Evolutionary conservation across 2,888 invertebrate species (phyloP).

Genomic region (Polymixis flavicincta): DNA sequence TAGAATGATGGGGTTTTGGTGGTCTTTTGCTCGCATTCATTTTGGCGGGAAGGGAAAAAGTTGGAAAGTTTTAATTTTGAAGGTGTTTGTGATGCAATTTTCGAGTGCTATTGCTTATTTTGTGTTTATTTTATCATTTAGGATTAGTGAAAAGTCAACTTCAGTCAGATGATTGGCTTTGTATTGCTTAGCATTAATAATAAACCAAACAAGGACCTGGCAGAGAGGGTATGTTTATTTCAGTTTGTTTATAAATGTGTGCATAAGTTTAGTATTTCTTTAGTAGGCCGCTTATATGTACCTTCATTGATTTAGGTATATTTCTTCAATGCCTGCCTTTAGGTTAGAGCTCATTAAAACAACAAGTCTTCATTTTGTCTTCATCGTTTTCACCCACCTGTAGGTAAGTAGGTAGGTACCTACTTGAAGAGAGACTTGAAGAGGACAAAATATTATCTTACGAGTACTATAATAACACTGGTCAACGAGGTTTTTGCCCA

Average conservation of each 20-base stretch:
- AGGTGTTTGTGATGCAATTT: neutral
- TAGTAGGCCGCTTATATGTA: neutral
- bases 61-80: neutral
- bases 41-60: constrained; percentile 8
- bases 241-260: neutral
- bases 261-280: neutral
- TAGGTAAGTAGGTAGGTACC: no score
- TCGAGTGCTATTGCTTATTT: neutral
- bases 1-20: neutral
- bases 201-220: no score
- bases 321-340: neutral
- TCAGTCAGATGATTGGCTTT: no score
- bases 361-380: neutral
- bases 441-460: no score
- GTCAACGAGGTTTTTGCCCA: no score
- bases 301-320: no score
- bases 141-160: neutral
- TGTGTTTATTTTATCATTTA: neutral
- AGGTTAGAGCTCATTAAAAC: neutral
- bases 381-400: neutral
- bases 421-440: no score
- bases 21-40: neutral
- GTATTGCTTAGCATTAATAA: no score
- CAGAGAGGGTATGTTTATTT: neutral
- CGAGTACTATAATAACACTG: no score